phyloP scores from a whole-genome alignment of 2,888 invertebrate species.

The Drosophila conformis region DNA sequence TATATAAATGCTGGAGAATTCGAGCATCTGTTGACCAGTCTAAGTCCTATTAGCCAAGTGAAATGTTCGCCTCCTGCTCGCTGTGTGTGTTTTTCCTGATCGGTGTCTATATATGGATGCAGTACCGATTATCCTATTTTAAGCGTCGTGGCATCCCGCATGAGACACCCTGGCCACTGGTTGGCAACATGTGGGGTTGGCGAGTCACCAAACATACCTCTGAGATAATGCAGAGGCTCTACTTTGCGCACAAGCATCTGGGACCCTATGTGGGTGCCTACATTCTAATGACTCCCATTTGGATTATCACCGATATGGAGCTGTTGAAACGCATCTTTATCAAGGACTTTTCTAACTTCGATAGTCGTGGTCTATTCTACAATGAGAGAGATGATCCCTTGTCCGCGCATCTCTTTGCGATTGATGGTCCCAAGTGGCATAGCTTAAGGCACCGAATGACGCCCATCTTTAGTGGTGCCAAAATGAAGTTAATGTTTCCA shows the following conservation, averaged over 20 bases:
- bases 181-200: slow-evolving; percentile 65
- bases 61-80: slow-evolving; percentile 27
- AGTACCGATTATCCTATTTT: slow-evolving; percentile 52
- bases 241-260: slow-evolving; percentile 68
- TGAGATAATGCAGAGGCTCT: slow-evolving; percentile 56
- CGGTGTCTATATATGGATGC: slow-evolving; percentile 50
- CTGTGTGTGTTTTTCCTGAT: slow-evolving; percentile 23
- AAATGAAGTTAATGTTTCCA: too few species aligned
- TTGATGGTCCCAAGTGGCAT: slow-evolving; percentile 84
- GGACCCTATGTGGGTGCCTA: slow-evolving; percentile 81
- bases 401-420: slow-evolving; percentile 81
- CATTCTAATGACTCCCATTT: slow-evolving; percentile 61
- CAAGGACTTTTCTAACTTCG: slow-evolving; percentile 81
- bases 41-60: not conserved
- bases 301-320: slow-evolving; percentile 73
- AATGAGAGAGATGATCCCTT: slow-evolving; percentile 83
- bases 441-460: slow-evolving; percentile 80
- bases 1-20: not conserved
- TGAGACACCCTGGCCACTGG: slow-evolving; percentile 55
- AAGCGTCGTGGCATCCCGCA: slow-evolving; percentile 63
- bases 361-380: slow-evolving; percentile 78
- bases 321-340: slow-evolving; percentile 78
- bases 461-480: slow-evolving; percentile 81
- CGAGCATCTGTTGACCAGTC: slow-evolving; percentile 18
- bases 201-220: slow-evolving; percentile 49